Evolutionary conservation across 92 coral and sea anemone genomes (phyloP), one percentile per base, ranked within the genome.

Genomic region (Heliopora coerulea): DNA sequence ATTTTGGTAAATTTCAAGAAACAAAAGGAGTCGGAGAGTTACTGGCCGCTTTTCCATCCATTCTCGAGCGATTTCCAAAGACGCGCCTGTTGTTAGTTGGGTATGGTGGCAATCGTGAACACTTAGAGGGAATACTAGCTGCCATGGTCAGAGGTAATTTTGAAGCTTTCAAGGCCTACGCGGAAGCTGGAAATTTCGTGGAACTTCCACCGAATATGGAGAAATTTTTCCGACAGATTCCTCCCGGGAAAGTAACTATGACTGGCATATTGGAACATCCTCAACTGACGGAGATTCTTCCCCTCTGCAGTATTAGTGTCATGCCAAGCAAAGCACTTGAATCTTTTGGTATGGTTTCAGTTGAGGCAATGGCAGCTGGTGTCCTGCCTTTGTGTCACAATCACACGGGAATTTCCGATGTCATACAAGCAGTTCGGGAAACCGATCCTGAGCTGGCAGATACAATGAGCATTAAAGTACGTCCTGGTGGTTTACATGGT

Each of bases 281-380:
- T 37, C 97, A 91, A 69, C 70, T 91, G 35, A 91, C 83, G 68
- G 93, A 88, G 46, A 80, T 91, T 27, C 79, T 91, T 20, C 90
- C 92, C 3, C 69, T 90, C 46, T 87, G 89, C 70, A 90, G 96
- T 73, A 49, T 88, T 14, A 78, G 84, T 18, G 75, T 90, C 15
- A 76, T 86, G 12, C 83, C 84, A 31, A 54, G 88, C 20, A 90
- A 90, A 42, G 93, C 97, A 24, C 70, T 81, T 15, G 97, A 90
- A 57, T 85, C 97, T 27, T 90, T 90, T 73, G 97, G 92, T 0
- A 88, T 90, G 97, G 97, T 91, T 5, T 73, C 97, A 0, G 69
- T 88, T 0, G 97, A 91, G 73, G 97, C 97, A 8, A 91, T 91
- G 97, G 78, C 97, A 6, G 85, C 90, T 7, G 97, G 97, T 0